Base-by-base conservation (phyloP, 2,113 vertebrate species). In the Tragulus kanchil region DNA sequence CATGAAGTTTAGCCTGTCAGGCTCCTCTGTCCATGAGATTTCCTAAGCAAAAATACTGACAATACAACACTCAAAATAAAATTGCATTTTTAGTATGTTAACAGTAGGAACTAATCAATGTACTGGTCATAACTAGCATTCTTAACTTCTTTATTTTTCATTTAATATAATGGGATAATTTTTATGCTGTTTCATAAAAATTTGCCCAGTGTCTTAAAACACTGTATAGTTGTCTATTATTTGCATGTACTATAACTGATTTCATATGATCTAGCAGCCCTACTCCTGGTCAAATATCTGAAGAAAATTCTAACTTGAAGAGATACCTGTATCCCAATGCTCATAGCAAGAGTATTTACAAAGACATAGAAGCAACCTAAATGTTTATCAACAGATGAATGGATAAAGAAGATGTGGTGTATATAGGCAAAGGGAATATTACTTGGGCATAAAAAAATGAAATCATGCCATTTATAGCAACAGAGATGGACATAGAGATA, bases 141-240 rank as follows among this genome's bases (percentile, higher is more conserved):
- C 5, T 83, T 81, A 93, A 17, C 8, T 26, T 28, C 62, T 64
- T 28, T 64, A 64, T 64, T 64, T 84, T 79, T n/a, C 26, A 45
- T 36, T 93, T 64, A 94, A 52, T 21, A 82, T 78, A 85, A 82
- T 89, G 58, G 59, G 64, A 83, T 84, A 73, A 48, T 84, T 87
- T 52, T 64, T 69, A n/a, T 92, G 92, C 31, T 42, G 83, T 85
- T 86, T 45, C 9, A 65, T 59, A 36, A 81, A 62, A 92, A 87
- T 94, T 82, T 54, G 21, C 31, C 59, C 15, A 73, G 5, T 62
- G 28, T 77, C 90, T 83, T 56, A 92, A 62, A 87, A 90, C 42
- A n/a, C 31, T 79, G 19, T 3, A 7, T 56, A 83, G 23, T 64
- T 65, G 65, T 84, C 1, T 48, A 52, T 52, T 23, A 50, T 75